Base-by-base conservation (phyloP, 1,140 invertebrate genomes). In the Sweltsa coloradensis region DNA sequence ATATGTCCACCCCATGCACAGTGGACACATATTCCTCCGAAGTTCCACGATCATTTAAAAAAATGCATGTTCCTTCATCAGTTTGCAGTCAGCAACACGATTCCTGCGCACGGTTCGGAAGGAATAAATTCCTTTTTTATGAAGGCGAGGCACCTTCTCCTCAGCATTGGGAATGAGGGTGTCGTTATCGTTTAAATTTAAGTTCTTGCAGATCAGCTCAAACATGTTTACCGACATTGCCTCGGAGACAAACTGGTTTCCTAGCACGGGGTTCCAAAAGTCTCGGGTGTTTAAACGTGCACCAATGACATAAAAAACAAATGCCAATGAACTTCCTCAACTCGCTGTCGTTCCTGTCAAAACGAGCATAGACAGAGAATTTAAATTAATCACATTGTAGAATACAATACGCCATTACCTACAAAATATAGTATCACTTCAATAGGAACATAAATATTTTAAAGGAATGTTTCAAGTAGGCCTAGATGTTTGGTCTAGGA, bases 51-150 rank as follows among this genome's bases (percentile, higher is more conserved):
- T 16, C 23, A 4, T 11, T 54, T 58, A 49, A 60, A 61, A 55
- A 60, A 57, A 26, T 60, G 52, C 16, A 53, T 26, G 51, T 59
- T 59, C 34, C 56, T 57, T 57, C 54, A 48, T 53, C 53, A n/a
- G 59, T 31, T 55, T 55, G 54, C 47, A 52, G 59, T 61, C 43
- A 52, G 50, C 37, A n/a, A 60, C 53, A 45, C 55, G 55, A 43
- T 60, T 57, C 56, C 48, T 50, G 48, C 53, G 52, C 27, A 57
- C 44, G 53, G 55, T 60, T 39, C 56, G 55, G 22, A 57, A 50
- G 47, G 50, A 54, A 29, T 60, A 52, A 41, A 56, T 58, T 36
- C 52, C 52, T 44, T 56, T 49, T 42, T 58, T 58, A 52, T 57
- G 53, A 16, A 59, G 49, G 24, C 46, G 44, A 47, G 60, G 54